phyloP scores from a whole-genome alignment of 1,140 invertebrate genomes.

The Dendroctonus ponderosae region DNA sequence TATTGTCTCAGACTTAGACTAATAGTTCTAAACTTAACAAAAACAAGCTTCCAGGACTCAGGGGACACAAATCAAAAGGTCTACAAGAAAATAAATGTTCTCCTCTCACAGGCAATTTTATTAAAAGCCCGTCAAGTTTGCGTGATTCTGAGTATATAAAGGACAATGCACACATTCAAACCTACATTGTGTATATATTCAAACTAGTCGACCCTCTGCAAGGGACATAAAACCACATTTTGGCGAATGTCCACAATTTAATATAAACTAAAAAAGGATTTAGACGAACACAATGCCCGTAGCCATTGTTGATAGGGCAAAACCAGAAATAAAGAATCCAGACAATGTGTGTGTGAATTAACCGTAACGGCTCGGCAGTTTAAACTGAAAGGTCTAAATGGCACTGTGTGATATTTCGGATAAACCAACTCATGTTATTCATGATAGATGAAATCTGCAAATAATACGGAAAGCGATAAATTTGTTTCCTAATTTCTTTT shows the following conservation, averaged over 20 bases:
- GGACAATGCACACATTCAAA: conserved; percentile 18
- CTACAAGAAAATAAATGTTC: too few relatives aligned
- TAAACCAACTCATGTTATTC: neutral
- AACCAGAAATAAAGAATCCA: conserved; percentile 19
- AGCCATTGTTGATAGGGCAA: conserved; percentile 17
- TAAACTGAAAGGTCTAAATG: conserved; percentile 20
- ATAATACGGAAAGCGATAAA: too few relatives aligned
- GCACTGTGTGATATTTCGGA: conserved; percentile 8
- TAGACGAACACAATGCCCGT: conserved; percentile 10
- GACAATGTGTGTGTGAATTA: conserved; percentile 23
- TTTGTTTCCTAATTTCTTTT: too few relatives aligned
- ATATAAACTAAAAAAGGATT: conserved; percentile 20
- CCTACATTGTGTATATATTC: conserved; percentile 6
- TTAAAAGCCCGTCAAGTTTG: too few relatives aligned
- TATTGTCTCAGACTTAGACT: too few relatives aligned
- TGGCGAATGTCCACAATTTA: conserved; percentile 15
- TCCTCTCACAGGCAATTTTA: too few relatives aligned
- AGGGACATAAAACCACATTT: conserved; percentile 12
- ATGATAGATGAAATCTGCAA: neutral
- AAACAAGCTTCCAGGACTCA: too few relatives aligned
- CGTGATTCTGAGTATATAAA: neutral
- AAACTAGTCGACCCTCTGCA: conserved; percentile 9
- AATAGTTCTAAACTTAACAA: too few relatives aligned
- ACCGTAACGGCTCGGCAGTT: conserved; percentile 10
- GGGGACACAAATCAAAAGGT: too few relatives aligned